Base-by-base conservation (phyloP, 2,888 invertebrate genomes). In the Capitulum mitella region DNA sequence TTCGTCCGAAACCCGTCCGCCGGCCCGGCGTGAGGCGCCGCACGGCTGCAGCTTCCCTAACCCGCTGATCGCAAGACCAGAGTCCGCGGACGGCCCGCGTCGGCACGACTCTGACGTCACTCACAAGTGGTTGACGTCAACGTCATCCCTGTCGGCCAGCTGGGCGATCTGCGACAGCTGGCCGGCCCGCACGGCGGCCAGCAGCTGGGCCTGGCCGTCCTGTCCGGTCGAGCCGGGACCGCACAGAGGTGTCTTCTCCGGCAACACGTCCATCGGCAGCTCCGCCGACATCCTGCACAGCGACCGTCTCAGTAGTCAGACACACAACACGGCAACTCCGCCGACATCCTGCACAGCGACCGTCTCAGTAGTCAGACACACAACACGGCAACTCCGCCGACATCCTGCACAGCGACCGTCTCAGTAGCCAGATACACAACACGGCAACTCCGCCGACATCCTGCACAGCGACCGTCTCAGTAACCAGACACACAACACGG, bases 221-320 rank as follows among this genome's bases (percentile, higher is more conserved):
- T 19, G 22, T 26, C 40, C 70, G 70, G 34, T 26, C 19, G 1
- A 3, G 22, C 14, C 34, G 5, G 37, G 37, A 26, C 10, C 40
- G 70, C 70, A 70, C 40, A 70, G 70, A 16, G 70, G 70, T 34
- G 40, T 70, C 8, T 19, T 70, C 70, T 70, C 70, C 26, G 70
- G 70, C 70, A 26, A 14, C 40, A 22, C 37, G 70, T 40, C 26
- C 70, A 70, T 22, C 37, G 70, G 40, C 40, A 40, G 26, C 40
- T 40, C 40, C 8, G 70, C 40, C 22, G 70, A 70, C 70, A 70
- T 70, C 19, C 58, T 29, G 64, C n/a, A 51, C 51, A 22, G 22
- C 14, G 22, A 22, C 5, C 12, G 12, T 12, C 43, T 43, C 6
- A 12, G 43, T 43, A 43, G 43, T n/a, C n/a, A n/a, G n/a, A n/a